Evolutionary conservation across 2,113 vertebrate genomes (phyloP), one percentile per base, ranked within the genome.

Genomic region (Synchiropus splendidus): DNA sequence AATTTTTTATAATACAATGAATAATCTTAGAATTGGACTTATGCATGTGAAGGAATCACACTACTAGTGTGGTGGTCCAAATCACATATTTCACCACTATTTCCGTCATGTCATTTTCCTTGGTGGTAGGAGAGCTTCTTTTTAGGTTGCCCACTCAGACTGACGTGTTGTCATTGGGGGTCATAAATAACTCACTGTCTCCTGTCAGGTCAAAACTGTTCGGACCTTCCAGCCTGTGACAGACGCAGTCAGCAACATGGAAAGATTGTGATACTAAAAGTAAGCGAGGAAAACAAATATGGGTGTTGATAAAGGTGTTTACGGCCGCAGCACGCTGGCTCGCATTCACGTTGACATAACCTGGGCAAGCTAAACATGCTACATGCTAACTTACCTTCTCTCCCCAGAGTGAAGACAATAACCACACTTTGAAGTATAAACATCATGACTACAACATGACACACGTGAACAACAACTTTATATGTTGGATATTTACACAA

Each of bases 101-200:
- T 15, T 10, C 4, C 15, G 27, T 14, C 18, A 31, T 14, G 41
- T 31, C 14, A 16, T 12, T 31, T 30, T 21, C 41, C n/a, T 12
- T 13, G 27, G 14, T 32, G 11, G 31, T 32, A 32, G 12, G 42
- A 21, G 14, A 36, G 11, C 31, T 31, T 33, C 30, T 16, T 16
- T 44, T 27, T 44, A 32, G 31, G 33, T 17, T 8, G 16, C 42
- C 42, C 14, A 5, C 27, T 31, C n/a, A n/a, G n/a, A n/a, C n/a
- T n/a, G n/a, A n/a, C n/a, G n/a, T n/a, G n/a, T n/a, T n/a, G n/a
- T n/a, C n/a, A n/a, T n/a, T n/a, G n/a, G n/a, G n/a, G n/a, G n/a
- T 44, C 31, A 44, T 44, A 44, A 44, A 44, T 44, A 44, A 44
- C 42, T 44, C 42, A 33, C 15, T 9, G 42, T 44, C 42, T 16